Evolutionary conservation across 2,797 vertebrate species (phyloP).

Genomic region (Sebastes elongatus): DNA sequence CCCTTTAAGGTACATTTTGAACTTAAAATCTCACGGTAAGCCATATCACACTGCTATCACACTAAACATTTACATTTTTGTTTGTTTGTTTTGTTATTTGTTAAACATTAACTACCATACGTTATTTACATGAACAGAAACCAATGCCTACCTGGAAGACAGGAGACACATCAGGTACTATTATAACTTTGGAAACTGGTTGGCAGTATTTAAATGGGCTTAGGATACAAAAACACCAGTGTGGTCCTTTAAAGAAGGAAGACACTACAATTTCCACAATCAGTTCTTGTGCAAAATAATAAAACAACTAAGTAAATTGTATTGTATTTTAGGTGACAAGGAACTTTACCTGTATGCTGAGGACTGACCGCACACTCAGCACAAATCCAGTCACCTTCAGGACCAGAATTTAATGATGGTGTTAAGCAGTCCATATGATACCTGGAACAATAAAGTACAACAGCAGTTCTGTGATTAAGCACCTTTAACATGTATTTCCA

Average conservation of each 20-base stretch:
- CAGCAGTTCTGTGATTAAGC: background rate
- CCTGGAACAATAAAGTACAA: constrained; percentile 24
- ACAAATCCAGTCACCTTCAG: constrained; percentile 65
- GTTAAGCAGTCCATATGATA: constrained; percentile 64
- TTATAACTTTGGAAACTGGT: background rate
- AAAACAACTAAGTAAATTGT: background rate
- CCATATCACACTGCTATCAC: background rate
- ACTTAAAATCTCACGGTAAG: background rate
- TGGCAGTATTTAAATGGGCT: background rate
- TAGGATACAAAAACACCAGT: background rate
- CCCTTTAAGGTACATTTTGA: too few species aligned
- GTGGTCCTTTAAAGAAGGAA: background rate
- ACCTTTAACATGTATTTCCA: background rate
- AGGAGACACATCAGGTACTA: background rate
- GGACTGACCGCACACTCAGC: constrained; percentile 46
- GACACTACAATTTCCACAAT: background rate
- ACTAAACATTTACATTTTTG: background rate
- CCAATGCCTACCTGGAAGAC: background rate
- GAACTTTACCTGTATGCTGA: constrained; percentile 29
- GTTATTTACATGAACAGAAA: background rate
- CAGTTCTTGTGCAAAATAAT: background rate
- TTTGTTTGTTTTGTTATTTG: background rate
- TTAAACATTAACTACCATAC: background rate
- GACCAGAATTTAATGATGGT: constrained; percentile 8
- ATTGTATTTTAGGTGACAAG: background rate